Base-by-base conservation (phyloP, 1,140 invertebrate genomes). In the Aphaenogaster ashmeadi region DNA sequence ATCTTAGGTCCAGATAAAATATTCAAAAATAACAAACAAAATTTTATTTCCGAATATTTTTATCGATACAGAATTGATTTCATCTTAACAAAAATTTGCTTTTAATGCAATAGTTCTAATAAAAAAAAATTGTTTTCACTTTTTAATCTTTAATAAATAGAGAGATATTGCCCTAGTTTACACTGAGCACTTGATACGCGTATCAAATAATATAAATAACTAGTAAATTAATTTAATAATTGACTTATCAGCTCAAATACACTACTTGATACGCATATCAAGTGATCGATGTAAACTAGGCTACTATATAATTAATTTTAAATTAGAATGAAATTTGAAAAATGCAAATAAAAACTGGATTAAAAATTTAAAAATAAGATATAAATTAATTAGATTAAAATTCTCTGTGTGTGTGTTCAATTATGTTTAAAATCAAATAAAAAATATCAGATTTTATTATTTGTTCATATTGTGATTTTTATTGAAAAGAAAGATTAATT, bases 391-490 rank as follows among this genome's bases (percentile, higher is more conserved):
- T n/a, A n/a, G 21, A 74, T 52, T 38, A n/a, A 74, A 54, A 38
- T 54, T 0, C 6, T 56, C 1, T 54, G 9, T n/a, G n/a, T n/a
- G n/a, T n/a, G n/a, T n/a, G n/a, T 75, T 38, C 9, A 11, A 27
- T 1, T 72, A 33, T 36, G 11, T 54, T 11, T 72, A 11, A 54
- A 36, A 72, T 72, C 5, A 52, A 54, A 72, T 50, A 0, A 36
- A 38, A 15, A 56, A 21, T 74, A 1, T 44, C 8, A 44, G 11
- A 6, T 74, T 56, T 21, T 13, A 56, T 56, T 21, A 56, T 56
- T 75, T 58, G 0, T 67, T 41, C 33, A 66, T 41, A 44, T 8
- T 67, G 27, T 33, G 6, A 77, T 77, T 41, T 77, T 41, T 41
- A n/a, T 75, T 15, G 5, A 58, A 21, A 41, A 41, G 21, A 33